These are phyloP conservation scores for Coelopa frigida DNA, from an alignment of 1,140 invertebrate species.

Conservation along the genomic window DNA sequence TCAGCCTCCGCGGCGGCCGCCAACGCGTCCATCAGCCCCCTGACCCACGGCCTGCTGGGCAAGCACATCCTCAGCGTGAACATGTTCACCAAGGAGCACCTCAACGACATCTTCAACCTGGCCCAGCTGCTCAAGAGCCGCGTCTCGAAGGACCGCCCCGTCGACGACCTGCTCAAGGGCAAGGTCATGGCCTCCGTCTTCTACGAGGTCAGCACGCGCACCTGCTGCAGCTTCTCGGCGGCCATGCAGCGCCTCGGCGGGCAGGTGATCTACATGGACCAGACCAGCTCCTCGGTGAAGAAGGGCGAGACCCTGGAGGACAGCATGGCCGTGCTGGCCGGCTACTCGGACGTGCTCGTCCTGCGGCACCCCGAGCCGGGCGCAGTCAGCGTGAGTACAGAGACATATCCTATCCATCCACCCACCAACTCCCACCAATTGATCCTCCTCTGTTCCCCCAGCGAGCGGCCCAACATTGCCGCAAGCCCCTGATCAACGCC, in stretches of 20 bases:
- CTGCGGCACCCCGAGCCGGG: constrained; percentile 87
- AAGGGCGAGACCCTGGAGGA: constrained; percentile 96
- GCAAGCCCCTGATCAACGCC: constrained; percentile 92
- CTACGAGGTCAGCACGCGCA: constrained; percentile 95
- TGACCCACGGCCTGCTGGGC: constrained; percentile 55
- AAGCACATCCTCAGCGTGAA: constrained; percentile 80
- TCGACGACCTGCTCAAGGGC: constrained; percentile 86
- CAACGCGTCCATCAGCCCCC: constrained; percentile 20
- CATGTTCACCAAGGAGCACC: constrained; percentile 80
- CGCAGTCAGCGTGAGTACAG: constrained; percentile 71
- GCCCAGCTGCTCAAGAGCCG: constrained; percentile 79
- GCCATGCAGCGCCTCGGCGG: constrained; percentile 96
- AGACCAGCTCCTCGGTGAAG: constrained; percentile 81
- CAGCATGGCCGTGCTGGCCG: constrained; percentile 75
- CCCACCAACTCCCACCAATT: background rate
- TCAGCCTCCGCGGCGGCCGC: no score
- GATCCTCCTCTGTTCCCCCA: no score
- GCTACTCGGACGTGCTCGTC: constrained; percentile 88
- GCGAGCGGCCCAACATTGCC: constrained; percentile 70
- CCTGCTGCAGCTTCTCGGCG: constrained; percentile 89
- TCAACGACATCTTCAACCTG: constrained; percentile 91
- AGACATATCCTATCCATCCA: background rate
- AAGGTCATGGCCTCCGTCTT: constrained; percentile 95
- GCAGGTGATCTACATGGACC: constrained; percentile 81
- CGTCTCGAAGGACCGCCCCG: constrained; percentile 71